Evolutionary conservation across 53 echinoderm and acorn worm genomes (phyloP), one percentile per base, ranked within the genome.

Genomic region (Pentamera pediparva): DNA sequence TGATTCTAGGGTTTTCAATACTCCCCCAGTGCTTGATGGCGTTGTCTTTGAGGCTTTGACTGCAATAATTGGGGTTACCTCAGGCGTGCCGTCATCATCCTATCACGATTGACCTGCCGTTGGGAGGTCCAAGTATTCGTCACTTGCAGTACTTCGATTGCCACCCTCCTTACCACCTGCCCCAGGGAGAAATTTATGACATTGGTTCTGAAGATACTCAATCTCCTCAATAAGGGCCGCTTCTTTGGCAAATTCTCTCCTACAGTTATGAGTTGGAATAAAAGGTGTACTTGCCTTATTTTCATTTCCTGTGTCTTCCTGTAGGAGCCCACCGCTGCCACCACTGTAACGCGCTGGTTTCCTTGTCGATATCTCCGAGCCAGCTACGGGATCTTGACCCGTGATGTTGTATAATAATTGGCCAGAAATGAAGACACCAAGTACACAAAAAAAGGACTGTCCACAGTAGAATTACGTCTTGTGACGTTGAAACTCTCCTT

Each of bases 301-400:
- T 59, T 28, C 15, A 3, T 4, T 59, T 59, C 15, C 59, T 9
- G 17, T 19, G 22, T 2, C n/a, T 3, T 50, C 18, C n/a, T 50
- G n/a, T 13, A 15, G 9, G 59, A 59, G 22, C 59, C 59, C 59
- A 59, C 59, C 59, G 5, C 59, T 59, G 59, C 59, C 59, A 59
- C 59, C 59, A 59, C 2, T 59, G 59, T 59, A 30, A 59, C 59
- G 59, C 29, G 13, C n/a, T n/a, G n/a, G n/a, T n/a, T n/a, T n/a
- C n/a, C n/a, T n/a, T n/a, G n/a, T n/a, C n/a, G n/a, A n/a, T n/a
- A n/a, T n/a, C n/a, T n/a, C n/a, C n/a, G n/a, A n/a, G n/a, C n/a
- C n/a, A n/a, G n/a, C n/a, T n/a, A n/a, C n/a, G n/a, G n/a, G n/a
- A 45, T 12, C 17, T 45, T n/a, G n/a, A n/a, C n/a, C n/a, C n/a